Percentiles rank a stretch among this genome's conserved stretches.
phyloP scores from a whole-genome alignment of 2,113 vertebrate genomes.

The Fulmarus glacialis region DNA sequence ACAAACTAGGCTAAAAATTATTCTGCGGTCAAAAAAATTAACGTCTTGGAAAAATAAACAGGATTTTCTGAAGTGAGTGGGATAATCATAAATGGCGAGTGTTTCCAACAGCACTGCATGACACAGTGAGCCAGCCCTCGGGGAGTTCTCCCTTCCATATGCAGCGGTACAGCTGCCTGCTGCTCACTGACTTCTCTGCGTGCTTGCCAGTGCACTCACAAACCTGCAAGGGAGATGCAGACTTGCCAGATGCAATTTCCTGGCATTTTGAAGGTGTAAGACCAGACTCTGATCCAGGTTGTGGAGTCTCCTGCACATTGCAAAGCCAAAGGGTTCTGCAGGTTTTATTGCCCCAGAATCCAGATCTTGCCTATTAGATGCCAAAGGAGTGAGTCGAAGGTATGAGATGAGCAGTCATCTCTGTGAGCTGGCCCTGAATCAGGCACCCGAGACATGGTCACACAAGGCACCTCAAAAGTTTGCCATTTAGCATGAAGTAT shows the following conservation, averaged over 20 bases:
- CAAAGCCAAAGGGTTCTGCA: neutral
- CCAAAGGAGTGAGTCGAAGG: neutral
- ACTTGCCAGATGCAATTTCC: neutral
- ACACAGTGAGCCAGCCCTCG: neutral
- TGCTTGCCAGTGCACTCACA: neutral
- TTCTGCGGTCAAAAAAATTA: neutral
- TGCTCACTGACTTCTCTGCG: neutral
- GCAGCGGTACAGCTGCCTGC: neutral
- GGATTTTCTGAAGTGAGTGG: neutral
- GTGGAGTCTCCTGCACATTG: neutral
- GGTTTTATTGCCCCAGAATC: neutral
- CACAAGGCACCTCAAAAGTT: neutral
- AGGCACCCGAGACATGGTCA: rapidly evolving
- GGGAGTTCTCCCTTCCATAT: neutral
- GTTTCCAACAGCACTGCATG: neutral
- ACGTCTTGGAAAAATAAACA: neutral
- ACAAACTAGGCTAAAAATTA: neutral
- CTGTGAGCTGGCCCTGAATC: neutral
- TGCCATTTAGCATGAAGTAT: neutral
- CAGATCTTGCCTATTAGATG: neutral
- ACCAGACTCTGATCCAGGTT: neutral
- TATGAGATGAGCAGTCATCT: neutral
- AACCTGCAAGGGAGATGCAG: neutral
- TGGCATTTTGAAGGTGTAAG: neutral
- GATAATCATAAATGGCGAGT: neutral